A percentile compares a stretch with the other conserved stretches of the same genome.
Evolutionary conservation across 2,888 invertebrate genomes (phyloP).

Genomic region (Lathronympha strigana): DNA sequence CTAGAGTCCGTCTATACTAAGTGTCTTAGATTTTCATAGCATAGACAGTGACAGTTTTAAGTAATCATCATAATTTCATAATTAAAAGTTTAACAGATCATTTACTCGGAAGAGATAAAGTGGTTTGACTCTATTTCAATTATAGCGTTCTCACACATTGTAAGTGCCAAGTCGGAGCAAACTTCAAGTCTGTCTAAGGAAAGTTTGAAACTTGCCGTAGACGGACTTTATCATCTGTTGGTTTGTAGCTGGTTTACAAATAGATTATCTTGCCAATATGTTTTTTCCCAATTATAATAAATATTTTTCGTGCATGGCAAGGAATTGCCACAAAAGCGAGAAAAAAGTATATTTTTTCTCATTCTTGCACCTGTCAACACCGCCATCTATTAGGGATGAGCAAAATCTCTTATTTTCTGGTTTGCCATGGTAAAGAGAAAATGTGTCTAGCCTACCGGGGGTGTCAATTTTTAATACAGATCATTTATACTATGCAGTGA

Average conservation of each 20-base stretch:
- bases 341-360: conserved; percentile 36
- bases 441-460: conserved; percentile 44
- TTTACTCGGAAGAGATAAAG: too few species aligned
- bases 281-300: not conserved
- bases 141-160: too few species aligned
- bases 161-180: too few species aligned
- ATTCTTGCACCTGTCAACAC: conserved; percentile 37
- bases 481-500: not conserved
- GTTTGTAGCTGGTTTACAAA: not conserved
- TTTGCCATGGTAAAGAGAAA: conserved; percentile 25
- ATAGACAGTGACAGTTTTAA: too few species aligned
- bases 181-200: too few species aligned
- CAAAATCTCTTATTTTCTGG: not conserved
- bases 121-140: too few species aligned
- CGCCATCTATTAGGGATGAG: conserved; percentile 49
- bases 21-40: too few species aligned
- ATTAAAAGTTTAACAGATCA: too few species aligned
- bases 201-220: too few species aligned
- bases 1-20: too few species aligned
- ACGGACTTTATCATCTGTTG: too few species aligned
- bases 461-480: conserved; percentile 38
- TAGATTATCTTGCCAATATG: not conserved
- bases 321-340: conserved; percentile 7
- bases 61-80: too few species aligned
- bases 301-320: conserved; percentile 28